Evolutionary conservation across 1,140 invertebrate species (phyloP).

Genomic region (Drosophila albomicans): DNA sequence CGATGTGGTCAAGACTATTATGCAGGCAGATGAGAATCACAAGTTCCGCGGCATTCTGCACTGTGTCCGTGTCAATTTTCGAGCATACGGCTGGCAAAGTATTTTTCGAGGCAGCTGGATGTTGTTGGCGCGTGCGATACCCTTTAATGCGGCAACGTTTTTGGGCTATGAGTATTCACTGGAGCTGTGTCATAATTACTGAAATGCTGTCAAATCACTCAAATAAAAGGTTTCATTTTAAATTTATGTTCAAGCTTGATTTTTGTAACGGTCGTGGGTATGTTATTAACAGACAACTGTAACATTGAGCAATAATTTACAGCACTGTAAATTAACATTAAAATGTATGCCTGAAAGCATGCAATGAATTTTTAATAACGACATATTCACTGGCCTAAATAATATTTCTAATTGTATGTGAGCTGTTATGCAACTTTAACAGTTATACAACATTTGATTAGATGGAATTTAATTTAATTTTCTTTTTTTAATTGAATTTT

Average conservation of each 20-base stretch:
- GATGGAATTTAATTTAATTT: background rate
- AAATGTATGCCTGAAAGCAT: background rate
- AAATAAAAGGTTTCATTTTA: slow-evolving; percentile 29
- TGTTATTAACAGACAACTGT: background rate
- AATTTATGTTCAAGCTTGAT: background rate
- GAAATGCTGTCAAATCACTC: slow-evolving; percentile 1
- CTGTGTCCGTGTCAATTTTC: slow-evolving; percentile 85
- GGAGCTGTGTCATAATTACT: slow-evolving; percentile 71
- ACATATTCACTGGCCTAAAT: too few relatives aligned
- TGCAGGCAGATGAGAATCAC: slow-evolving; percentile 88
- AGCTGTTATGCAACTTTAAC: background rate
- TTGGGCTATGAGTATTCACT: slow-evolving; percentile 87
- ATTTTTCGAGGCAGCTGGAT: slow-evolving; percentile 88
- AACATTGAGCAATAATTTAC: too few relatives aligned
- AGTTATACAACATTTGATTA: background rate
- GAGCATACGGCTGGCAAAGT: slow-evolving; percentile 86
- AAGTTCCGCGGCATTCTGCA: slow-evolving; percentile 79
- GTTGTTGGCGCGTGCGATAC: slow-evolving; percentile 88
- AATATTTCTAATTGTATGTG: too few relatives aligned
- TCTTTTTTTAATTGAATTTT: too few relatives aligned
- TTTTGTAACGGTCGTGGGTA: background rate
- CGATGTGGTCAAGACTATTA: slow-evolving; percentile 91
- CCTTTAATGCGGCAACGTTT: slow-evolving; percentile 90
- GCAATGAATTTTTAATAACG: background rate
- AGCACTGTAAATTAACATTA: background rate